These are phyloP conservation scores for Pocota personata DNA, from an alignment of 2,888 invertebrate genomes.

Conservation along the genomic window DNA sequence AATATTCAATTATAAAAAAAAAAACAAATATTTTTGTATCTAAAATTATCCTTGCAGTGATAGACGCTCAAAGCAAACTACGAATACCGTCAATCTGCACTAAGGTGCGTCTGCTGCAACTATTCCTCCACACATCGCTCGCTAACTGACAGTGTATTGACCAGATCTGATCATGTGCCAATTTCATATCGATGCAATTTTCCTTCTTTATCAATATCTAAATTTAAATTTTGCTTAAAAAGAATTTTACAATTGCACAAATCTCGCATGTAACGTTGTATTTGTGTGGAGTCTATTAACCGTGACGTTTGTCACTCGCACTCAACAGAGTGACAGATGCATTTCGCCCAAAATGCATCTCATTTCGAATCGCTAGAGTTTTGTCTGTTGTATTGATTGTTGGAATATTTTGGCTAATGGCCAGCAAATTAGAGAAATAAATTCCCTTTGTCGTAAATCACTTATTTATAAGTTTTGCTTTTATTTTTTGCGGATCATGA, in stretches of 20 bases:
- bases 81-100: slow-evolving; percentile 7
- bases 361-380: slow-evolving; percentile 54
- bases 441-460: slow-evolving; percentile 67
- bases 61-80: slow-evolving; percentile 37
- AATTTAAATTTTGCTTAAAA: slow-evolving; percentile 62
- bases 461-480: slow-evolving; percentile 61
- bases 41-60: slow-evolving; percentile 53
- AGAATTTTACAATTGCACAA: slow-evolving; percentile 24
- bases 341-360: slow-evolving; percentile 62
- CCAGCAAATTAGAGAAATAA: slow-evolving; percentile 69
- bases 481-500: slow-evolving; percentile 41
- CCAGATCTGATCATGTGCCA: slow-evolving; percentile 66
- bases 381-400: slow-evolving; percentile 70
- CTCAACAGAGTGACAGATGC: slow-evolving; percentile 81
- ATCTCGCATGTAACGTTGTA: background rate
- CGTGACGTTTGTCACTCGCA: slow-evolving; percentile 79
- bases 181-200: slow-evolving; percentile 72
- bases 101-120: slow-evolving; percentile 50
- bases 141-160: slow-evolving; percentile 51
- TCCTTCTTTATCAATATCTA: slow-evolving; percentile 71
- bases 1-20: slow-evolving; percentile 59
- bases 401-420: slow-evolving; percentile 68
- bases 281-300: slow-evolving; percentile 46
- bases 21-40: slow-evolving; percentile 19
- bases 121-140: slow-evolving; percentile 7